phyloP scores from a whole-genome alignment of 2,797 vertebrate species.

The Sciurus vulgaris region DNA sequence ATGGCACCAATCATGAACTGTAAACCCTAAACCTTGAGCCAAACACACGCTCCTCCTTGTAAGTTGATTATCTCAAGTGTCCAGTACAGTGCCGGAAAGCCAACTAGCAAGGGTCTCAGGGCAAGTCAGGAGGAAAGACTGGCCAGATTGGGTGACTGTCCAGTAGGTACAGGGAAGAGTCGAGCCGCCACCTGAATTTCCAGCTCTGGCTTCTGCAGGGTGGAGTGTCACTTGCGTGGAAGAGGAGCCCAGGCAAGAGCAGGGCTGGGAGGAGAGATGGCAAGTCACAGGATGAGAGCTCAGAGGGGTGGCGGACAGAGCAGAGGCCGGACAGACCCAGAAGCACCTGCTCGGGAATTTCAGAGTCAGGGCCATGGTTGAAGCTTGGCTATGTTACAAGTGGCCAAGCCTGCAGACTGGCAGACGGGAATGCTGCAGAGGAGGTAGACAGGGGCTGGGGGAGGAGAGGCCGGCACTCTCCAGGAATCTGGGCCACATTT shows the following conservation, averaged over 20 bases:
- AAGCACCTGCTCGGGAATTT: not conserved
- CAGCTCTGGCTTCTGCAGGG: not conserved
- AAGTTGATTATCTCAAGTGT: not conserved
- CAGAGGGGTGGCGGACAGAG: not conserved
- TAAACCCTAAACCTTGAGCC: not conserved
- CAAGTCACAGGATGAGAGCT: rapidly evolving
- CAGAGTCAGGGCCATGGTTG: not conserved
- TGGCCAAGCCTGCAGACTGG: not conserved
- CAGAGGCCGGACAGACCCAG: too few relatives aligned
- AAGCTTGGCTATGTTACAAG: not conserved
- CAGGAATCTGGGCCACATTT: too few relatives aligned
- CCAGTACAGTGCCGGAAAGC: not conserved
- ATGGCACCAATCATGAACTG: too few relatives aligned
- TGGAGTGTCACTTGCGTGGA: not conserved
- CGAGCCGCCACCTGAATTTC: not conserved
- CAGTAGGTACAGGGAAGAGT: not conserved
- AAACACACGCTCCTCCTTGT: not conserved
- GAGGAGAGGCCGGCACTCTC: not conserved
- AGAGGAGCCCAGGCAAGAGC: not conserved
- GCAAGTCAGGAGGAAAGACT: not conserved
- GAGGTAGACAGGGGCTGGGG: not conserved
- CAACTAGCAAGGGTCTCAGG: not conserved
- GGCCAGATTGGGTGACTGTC: not conserved
- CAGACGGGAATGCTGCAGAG: too few relatives aligned
- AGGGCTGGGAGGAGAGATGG: not conserved